phyloP scores from a whole-genome alignment of 2,797 vertebrate species.

The Decapterus maruadsi region DNA sequence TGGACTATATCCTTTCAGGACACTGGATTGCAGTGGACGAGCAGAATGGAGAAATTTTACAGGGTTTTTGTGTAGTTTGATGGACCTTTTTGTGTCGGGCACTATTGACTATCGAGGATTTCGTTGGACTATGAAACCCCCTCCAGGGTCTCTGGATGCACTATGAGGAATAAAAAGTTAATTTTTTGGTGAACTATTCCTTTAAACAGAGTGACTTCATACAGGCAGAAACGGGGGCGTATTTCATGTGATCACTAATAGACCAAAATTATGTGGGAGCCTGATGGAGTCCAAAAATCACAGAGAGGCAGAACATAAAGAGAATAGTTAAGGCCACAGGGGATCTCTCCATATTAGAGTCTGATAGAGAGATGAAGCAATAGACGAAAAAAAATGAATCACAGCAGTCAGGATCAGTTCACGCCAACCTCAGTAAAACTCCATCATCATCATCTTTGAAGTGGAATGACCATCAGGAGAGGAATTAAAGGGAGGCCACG shows the following conservation, averaged over 20 bases:
- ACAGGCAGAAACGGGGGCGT: not conserved
- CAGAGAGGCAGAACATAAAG: slow-evolving; percentile 30
- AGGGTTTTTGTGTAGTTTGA: no score
- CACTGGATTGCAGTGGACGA: no score
- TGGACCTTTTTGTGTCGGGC: no score
- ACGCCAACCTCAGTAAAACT: slow-evolving; percentile 16
- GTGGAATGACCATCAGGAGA: not conserved
- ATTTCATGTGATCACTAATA: slow-evolving; percentile 20
- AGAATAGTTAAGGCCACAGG: slow-evolving; percentile 15
- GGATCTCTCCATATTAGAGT: not conserved
- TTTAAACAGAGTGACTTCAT: slow-evolving; percentile 7
- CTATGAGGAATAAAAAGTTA: no score
- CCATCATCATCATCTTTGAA: slow-evolving; percentile 41
- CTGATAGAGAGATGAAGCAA: slow-evolving; percentile 18
- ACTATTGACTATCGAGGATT: no score
- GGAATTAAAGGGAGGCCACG: not conserved
- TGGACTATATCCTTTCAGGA: no score
- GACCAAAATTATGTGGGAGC: not conserved
- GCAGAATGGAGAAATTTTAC: no score
- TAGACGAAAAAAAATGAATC: slow-evolving; percentile 26
- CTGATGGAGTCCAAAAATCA: slow-evolving; percentile 24
- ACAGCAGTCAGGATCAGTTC: slow-evolving; percentile 25
- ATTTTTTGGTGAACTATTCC: no score
- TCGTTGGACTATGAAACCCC: no score
- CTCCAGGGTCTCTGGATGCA: no score